Conservation (phyloP, 2,888 invertebrate species). For the Parasteatoda lunata region DNA sequence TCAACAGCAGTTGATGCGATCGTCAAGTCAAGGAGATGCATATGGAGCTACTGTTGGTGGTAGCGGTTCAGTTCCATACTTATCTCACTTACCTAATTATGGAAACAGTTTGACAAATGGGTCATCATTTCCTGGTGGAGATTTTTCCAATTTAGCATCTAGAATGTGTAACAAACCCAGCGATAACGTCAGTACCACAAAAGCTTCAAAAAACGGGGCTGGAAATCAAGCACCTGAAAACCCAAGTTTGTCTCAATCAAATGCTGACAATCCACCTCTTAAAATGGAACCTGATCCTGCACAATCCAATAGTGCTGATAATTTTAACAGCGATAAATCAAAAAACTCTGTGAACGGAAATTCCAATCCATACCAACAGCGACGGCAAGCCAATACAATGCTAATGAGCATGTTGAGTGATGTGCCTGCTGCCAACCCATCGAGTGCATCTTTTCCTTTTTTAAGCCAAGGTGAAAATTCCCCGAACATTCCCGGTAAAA, state of each 20-base stretch:
- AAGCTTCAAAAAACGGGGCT: conserved; percentile 52
- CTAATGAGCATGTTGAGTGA: conserved; percentile 71
- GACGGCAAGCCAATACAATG: conserved; percentile 69
- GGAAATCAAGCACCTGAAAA: conserved; percentile 49
- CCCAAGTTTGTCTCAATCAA: conserved; percentile 46
- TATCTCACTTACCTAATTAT: conserved; percentile 67
- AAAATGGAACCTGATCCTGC: conserved; percentile 24
- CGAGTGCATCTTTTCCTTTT: conserved; percentile 65
- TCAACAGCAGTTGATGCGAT: conserved; percentile 63
- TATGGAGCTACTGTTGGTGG: conserved; percentile 66
- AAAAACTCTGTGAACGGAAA: conserved; percentile 49
- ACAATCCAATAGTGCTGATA: conserved; percentile 18
- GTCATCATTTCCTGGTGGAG: conserved; percentile 66
- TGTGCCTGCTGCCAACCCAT: conserved; percentile 70
- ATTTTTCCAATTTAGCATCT: conserved; percentile 66
- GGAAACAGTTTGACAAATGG: conserved; percentile 66
- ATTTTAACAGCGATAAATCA: conserved; percentile 29
- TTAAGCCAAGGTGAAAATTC: conserved; percentile 41
- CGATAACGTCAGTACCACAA: conserved; percentile 42
- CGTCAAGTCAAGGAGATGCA: conserved; percentile 66
- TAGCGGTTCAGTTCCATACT: conserved; percentile 59
- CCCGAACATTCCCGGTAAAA: conserved; percentile 49
- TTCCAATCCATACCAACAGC: conserved; percentile 38
- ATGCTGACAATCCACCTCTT: conserved; percentile 31
- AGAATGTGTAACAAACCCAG: conserved; percentile 64